Conservation (phyloP, 2,797 vertebrate species). For the Fistularia commersonii region DNA sequence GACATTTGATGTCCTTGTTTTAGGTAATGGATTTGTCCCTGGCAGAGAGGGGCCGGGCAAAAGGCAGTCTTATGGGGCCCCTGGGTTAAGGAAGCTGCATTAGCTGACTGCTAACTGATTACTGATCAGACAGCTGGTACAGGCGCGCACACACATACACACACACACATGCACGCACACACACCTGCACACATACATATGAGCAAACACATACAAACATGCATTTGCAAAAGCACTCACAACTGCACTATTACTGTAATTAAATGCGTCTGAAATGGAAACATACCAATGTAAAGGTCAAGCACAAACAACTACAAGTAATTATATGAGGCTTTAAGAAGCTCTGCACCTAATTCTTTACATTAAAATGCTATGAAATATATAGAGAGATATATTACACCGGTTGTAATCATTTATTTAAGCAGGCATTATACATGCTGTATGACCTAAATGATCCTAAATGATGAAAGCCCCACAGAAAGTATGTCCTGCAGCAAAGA, state of each 20-base stretch:
- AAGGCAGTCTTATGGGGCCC: conserved; percentile 68
- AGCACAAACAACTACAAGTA: conserved; percentile 25
- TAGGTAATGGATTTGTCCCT: conserved; percentile 72
- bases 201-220: conserved; percentile 18
- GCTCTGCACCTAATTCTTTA: conserved; percentile 21
- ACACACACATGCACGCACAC: conserved; percentile 19
- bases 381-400: no score
- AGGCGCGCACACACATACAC: neutral
- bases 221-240: conserved; percentile 16
- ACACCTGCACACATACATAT: conserved; percentile 29
- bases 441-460: conserved; percentile 23
- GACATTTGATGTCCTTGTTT: conserved; percentile 73
- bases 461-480: conserved; percentile 8
- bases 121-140: conserved; percentile 69
- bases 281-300: conserved; percentile 27
- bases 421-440: conserved; percentile 14
- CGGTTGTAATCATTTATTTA: neutral
- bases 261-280: conserved; percentile 45
- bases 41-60: conserved; percentile 60
- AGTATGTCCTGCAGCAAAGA: conserved; percentile 1
- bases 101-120: conserved; percentile 74
- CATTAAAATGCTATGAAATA: neutral
- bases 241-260: conserved; percentile 46
- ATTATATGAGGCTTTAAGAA: conserved; percentile 25
- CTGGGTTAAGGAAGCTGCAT: conserved; percentile 73